Base-by-base conservation (phyloP, 2,797 vertebrate genomes). In the Enteromius anoplus region DNA sequence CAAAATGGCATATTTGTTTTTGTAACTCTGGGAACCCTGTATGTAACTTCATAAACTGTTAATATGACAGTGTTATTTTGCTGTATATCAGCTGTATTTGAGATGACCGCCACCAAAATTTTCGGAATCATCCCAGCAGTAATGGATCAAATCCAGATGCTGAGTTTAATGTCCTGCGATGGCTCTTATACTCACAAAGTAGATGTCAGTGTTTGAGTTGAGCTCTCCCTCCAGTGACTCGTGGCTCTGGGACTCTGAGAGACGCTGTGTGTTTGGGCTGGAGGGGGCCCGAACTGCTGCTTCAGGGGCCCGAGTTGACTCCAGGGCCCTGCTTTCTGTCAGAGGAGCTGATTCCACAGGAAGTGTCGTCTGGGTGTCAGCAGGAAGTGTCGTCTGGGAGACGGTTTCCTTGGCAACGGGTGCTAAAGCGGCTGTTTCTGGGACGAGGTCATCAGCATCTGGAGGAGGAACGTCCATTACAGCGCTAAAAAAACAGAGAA, bases 181-280 rank as follows among this genome's bases (percentile, higher is more conserved):
- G 15, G 7, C 15, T 11, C 8, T 79, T 40, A 51, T 23, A 96
- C 98, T 99, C 96, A 99, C 98, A 91, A 99, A 99, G 92, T 98
- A 99, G 90, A 99, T 98, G 93, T 99, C 97, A 0, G 97, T 95
- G 87, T 96, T 92, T 1, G 95, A 96, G 68, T 94, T 88, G 3
- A 78, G 90, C 89, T 95, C 94, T 10, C 93, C 92, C 0, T 95
- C 93, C 0, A 97, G 90, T 0, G 97, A 98, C 85, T 95, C 95
- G 87, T 96, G 96, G 92, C 96, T 97, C 91, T 94, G 95, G 51
- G 96, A 95, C 76, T 53, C 47, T 14, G 47, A 7, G 47, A 53
- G 15, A 69, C 65, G 34, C 37, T 21, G 37, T 1, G 8, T 19
- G 37, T 19, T 45, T 10, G 55, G 53, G n/a, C 53, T 62, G 64